Base-by-base conservation (phyloP, 2,113 vertebrate genomes). In the Gambusia affinis region DNA sequence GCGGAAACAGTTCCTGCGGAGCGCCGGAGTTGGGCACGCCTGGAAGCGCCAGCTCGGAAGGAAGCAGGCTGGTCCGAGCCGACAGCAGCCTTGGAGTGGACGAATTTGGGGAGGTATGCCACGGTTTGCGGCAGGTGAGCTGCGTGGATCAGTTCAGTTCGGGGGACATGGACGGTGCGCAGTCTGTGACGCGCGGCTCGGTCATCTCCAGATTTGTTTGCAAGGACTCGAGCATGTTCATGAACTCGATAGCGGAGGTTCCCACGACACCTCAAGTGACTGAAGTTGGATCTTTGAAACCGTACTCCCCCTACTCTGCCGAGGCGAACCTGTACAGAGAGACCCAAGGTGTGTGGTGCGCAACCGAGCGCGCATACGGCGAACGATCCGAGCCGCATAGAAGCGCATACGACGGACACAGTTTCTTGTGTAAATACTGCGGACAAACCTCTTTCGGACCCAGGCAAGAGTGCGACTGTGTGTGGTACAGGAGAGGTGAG, bases 81-180 rank as follows among this genome's bases (percentile, higher is more conserved):
- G 77, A 71, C 31, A 14, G 8, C 4, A 75, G 66, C 37, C 27
- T 11, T 0, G 22, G 30, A 31, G 79, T 70, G 15, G 80, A 72
- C 14, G 84, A 86, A 30, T 87, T 86, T 31, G 84, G 80, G 37
- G 83, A 83, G 31, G 85, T 85, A 75, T 86, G 82, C 69, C 77
- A 71, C 0, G 86, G 70, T 47, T 30, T 80, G 8, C 72, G 86
- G 74, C 85, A 79, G 72, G 85, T 85, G 76, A 93, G 89, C 86
- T 91, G 88, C 76, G 85, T 90, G 89, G 91, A 91, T 51, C 78
- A 90, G 78, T 87, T 92, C 51, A 19, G 73, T 3, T 78, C 88
- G 1, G 67, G 73, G 12, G 90, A 91, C 4, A 14, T 33, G 72
- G 78, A 85, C 60, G 7, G 72, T 33, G 87, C 78, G 72, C 81